A percentile compares a stretch with the other conserved stretches of the same genome.
Evolutionary conservation across 2,113 vertebrate species (phyloP).

Genomic region (Proterorhinus semilunaris): DNA sequence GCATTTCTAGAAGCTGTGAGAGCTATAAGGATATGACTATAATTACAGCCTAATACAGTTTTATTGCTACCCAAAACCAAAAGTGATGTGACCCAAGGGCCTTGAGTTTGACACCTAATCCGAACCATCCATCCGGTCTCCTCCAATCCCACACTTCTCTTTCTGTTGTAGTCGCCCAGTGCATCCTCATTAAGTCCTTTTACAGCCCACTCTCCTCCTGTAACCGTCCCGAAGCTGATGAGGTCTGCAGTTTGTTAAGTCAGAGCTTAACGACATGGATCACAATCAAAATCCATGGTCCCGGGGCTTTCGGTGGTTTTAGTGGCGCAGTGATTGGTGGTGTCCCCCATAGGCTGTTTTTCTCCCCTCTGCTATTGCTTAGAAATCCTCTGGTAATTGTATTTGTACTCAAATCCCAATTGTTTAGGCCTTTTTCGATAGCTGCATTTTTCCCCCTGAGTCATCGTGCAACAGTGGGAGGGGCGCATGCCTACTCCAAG

Average conservation of each 20-base stretch:
- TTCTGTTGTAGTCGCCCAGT: slow-evolving; percentile 36
- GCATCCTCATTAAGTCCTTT: slow-evolving; percentile 30
- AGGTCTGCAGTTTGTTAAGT: slow-evolving; percentile 70
- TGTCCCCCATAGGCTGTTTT: slow-evolving; percentile 33
- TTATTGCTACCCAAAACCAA: not conserved
- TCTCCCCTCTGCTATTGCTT: slow-evolving; percentile 38
- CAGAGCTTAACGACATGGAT: slow-evolving; percentile 64
- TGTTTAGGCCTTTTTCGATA: slow-evolving; percentile 31
- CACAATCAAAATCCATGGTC: slow-evolving; percentile 26
- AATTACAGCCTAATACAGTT: not conserved
- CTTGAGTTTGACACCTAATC: slow-evolving; percentile 5
- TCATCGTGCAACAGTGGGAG: slow-evolving; percentile 43
- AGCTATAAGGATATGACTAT: not conserved
- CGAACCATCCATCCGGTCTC: not conserved
- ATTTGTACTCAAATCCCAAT: slow-evolving; percentile 18
- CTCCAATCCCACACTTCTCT: slow-evolving; percentile 2
- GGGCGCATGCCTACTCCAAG: slow-evolving; percentile 56
- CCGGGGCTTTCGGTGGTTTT: slow-evolving; percentile 30
- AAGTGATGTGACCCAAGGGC: not conserved
- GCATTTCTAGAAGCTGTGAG: not conserved
- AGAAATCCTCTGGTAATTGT: slow-evolving; percentile 44
- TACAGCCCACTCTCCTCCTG: slow-evolving; percentile 28
- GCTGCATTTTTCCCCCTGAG: slow-evolving; percentile 44
- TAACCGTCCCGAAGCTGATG: slow-evolving; percentile 35
- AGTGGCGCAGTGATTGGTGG: slow-evolving; percentile 49